Percentiles rank a stretch among this genome's conserved stretches.
Evolutionary conservation across 23 tunicate genomes (phyloP).

Genomic region (Halocynthia roretzi): DNA sequence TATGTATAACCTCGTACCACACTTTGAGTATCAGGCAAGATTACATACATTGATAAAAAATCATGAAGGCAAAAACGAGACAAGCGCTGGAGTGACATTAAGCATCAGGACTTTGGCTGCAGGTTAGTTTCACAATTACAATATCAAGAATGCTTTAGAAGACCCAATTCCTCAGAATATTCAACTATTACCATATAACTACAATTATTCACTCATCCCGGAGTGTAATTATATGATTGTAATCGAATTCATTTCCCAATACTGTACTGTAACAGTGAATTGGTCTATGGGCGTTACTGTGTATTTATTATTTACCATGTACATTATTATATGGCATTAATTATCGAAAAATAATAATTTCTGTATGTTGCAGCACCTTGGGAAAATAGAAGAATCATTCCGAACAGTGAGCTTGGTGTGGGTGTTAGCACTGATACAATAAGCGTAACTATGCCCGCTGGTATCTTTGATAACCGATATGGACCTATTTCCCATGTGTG

Average conservation of each 20-base stretch:
- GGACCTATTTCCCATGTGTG: constrained; percentile 48
- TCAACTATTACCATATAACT: too few relatives aligned
- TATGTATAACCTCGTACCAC: not conserved
- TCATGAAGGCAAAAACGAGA: not conserved
- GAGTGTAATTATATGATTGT: too few relatives aligned
- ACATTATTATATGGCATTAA: too few relatives aligned
- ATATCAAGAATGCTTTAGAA: too few relatives aligned
- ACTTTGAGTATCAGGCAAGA: not conserved
- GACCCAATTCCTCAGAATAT: too few relatives aligned
- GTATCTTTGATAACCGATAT: constrained; percentile 30
- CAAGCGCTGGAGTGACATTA: not conserved
- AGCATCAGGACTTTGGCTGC: not conserved
- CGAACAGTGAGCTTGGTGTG: too few relatives aligned
- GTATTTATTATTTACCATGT: not conserved
- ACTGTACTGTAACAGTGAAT: not conserved
- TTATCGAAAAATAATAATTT: too few relatives aligned
- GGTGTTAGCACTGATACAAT: not conserved
- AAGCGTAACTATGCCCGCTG: constrained; percentile 20
- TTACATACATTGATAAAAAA: not conserved
- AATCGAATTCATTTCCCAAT: too few relatives aligned
- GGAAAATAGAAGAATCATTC: too few relatives aligned
- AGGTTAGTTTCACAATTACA: not conserved
- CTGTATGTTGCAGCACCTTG: too few relatives aligned
- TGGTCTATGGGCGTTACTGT: not conserved
- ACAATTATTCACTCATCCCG: too few relatives aligned